phyloP scores from a whole-genome alignment of 2,797 vertebrate genomes.

The Buphagus erythrorhynchus region DNA sequence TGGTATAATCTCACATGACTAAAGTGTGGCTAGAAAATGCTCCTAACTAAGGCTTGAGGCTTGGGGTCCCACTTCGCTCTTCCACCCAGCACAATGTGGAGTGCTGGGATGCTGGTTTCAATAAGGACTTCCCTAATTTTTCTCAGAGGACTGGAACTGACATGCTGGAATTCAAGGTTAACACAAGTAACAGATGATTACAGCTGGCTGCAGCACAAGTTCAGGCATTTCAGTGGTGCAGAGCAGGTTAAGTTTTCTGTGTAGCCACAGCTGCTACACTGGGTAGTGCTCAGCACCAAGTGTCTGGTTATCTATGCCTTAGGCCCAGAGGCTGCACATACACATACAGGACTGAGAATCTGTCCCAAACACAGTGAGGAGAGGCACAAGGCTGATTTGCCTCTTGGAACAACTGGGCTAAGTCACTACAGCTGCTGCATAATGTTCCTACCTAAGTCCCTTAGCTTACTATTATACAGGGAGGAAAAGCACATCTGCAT shows the following conservation, averaged over 20 bases:
- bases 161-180: constrained; percentile 25
- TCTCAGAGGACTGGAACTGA: not conserved
- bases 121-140: constrained; percentile 22
- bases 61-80: not conserved
- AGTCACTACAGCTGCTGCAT: not conserved
- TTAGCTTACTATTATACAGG: not conserved
- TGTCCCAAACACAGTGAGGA: not conserved
- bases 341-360: not conserved
- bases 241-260: not conserved
- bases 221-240: not conserved
- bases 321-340: not conserved
- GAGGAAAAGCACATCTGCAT: not conserved
- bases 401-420: not conserved
- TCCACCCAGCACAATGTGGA: not conserved
- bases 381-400: not conserved
- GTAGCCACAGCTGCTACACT: not conserved
- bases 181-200: not conserved
- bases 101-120: constrained; percentile 22
- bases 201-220: not conserved
- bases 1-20: not conserved
- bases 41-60: not conserved
- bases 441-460: not conserved
- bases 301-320: not conserved
- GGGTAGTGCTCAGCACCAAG: not conserved
- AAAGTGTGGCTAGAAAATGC: not conserved